A percentile compares a stretch with the other conserved stretches of the same genome.
These are phyloP conservation scores for Bothrops alternatus DNA, from an alignment of 2,797 vertebrate genomes.

Conservation along the genomic window DNA sequence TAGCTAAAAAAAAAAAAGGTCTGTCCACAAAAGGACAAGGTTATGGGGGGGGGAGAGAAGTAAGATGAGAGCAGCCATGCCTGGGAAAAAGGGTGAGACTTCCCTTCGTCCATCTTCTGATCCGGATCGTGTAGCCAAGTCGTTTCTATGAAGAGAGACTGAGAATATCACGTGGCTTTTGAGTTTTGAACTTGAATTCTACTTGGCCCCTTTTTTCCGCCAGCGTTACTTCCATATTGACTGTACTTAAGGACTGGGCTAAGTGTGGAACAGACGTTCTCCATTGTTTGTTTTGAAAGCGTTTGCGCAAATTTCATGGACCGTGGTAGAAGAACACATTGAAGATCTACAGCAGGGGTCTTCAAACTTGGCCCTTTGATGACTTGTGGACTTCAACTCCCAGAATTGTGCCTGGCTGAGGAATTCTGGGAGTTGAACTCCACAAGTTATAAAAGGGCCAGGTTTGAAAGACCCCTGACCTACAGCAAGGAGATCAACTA, in stretches of 20 bases:
- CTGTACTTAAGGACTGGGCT: not conserved
- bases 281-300: not conserved
- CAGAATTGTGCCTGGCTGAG: no score
- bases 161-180: constrained; percentile 56
- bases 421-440: no score
- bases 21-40: constrained; percentile 66
- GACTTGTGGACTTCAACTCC: no score
- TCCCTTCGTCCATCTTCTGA: constrained; percentile 78
- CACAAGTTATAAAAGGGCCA: no score
- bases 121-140: constrained; percentile 66
- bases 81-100: constrained; percentile 75
- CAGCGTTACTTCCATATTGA: constrained; percentile 7
- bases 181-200: constrained; percentile 47
- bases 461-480: no score
- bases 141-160: constrained; percentile 45
- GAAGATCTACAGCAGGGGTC: not conserved
- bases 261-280: not conserved
- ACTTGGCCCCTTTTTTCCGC: constrained; percentile 23
- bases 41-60: constrained; percentile 83
- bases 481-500: not conserved
- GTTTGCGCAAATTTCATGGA: not conserved
- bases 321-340: not conserved
- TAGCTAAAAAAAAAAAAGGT: constrained; percentile 46
- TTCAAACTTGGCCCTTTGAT: no score
- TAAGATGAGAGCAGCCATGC: constrained; percentile 74